Percentiles rank a stretch among this genome's conserved stretches.
Conservation (phyloP, 2,113 vertebrate species). For the Callospermophilus lateralis region DNA sequence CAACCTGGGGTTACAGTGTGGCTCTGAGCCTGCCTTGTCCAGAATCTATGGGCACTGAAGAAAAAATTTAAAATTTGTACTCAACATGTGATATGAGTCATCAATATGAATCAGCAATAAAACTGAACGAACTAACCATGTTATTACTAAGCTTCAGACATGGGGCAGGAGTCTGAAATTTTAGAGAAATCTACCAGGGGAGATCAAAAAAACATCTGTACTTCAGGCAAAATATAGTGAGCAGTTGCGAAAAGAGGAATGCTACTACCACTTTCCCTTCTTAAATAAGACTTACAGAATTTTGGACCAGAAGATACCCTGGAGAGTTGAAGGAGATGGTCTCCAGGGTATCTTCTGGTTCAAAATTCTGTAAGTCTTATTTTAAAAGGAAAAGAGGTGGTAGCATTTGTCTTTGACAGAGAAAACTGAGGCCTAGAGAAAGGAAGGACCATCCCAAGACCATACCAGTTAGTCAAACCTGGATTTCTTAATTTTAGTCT, state of each 20-base stretch:
- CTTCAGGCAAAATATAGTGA: not conserved
- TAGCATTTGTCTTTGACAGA: not conserved
- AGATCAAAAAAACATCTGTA: not conserved
- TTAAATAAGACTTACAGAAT: not conserved
- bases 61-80: not conserved
- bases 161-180: not conserved
- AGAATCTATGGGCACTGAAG: not conserved
- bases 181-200: not conserved
- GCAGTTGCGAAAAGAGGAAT: not conserved
- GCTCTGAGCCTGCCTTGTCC: not conserved
- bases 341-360: not conserved
- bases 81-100: not conserved
- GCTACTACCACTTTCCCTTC: not conserved
- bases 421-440: constrained; percentile 20
- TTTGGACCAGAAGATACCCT: not conserved
- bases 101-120: not conserved
- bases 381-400: not conserved
- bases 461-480: not conserved
- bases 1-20: not conserved
- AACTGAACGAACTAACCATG: not conserved
- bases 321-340: too few species aligned
- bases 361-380: not conserved
- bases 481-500: not conserved
- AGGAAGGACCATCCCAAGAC: not conserved
- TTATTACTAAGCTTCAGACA: not conserved